Evolutionary conservation across 2,888 invertebrate species (phyloP).

Genomic region (Andrena hattorfiana): DNA sequence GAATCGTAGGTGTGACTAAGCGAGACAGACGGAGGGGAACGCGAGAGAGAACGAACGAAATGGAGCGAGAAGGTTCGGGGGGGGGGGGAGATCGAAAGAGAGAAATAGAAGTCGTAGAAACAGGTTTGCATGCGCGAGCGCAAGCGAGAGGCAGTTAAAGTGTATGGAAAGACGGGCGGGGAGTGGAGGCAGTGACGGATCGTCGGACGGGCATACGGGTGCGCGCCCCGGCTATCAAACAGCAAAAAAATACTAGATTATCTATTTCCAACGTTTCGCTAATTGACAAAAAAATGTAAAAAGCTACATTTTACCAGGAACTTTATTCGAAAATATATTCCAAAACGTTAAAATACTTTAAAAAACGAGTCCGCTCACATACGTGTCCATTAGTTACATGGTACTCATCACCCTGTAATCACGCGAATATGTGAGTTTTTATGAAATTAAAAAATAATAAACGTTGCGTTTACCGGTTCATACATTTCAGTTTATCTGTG

Average conservation of each 20-base stretch:
- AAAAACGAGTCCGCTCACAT: too few relatives aligned
- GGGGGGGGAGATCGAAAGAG: background rate
- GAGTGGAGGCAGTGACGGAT: conserved; percentile 13
- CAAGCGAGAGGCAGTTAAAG: conserved; percentile 17
- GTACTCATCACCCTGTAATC: too few relatives aligned
- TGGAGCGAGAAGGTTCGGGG: background rate
- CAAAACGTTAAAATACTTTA: too few relatives aligned
- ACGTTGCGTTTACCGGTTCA: too few relatives aligned
- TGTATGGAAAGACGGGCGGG: conserved; percentile 31
- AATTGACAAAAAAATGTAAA: background rate
- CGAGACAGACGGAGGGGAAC: conserved; percentile 51
- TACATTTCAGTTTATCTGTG: too few relatives aligned
- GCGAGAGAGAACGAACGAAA: conserved; percentile 43
- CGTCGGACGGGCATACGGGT: background rate
- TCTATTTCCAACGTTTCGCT: background rate
- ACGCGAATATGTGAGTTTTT: too few relatives aligned
- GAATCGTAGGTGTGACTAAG: conserved; percentile 58
- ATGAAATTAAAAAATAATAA: too few relatives aligned
- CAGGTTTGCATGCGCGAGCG: conserved; percentile 39
- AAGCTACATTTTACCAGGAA: background rate
- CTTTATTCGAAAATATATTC: too few relatives aligned
- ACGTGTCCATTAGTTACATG: too few relatives aligned
- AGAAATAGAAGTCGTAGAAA: conserved; percentile 17
- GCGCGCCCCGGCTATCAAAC: background rate
- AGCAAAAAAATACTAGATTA: too few relatives aligned